These are phyloP conservation scores for Acrocephalus scirpaceus DNA, from an alignment of 2,797 vertebrate genomes.

Conservation along the genomic window DNA sequence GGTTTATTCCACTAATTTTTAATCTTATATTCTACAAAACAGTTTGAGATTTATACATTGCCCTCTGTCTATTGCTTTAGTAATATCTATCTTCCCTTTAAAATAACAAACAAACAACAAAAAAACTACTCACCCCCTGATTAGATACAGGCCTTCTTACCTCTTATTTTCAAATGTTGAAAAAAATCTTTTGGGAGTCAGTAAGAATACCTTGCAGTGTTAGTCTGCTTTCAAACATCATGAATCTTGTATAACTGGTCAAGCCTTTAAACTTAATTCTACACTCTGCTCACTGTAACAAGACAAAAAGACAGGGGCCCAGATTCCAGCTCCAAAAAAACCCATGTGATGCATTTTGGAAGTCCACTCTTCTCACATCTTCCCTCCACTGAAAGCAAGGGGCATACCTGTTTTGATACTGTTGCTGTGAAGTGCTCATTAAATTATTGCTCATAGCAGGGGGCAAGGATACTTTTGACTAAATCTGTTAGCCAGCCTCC, in stretches of 20 bases:
- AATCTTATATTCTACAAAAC: not conserved
- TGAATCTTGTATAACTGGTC: not conserved
- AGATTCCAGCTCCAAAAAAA: constrained; percentile 39
- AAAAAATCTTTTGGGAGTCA: not conserved
- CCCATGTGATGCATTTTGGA: not conserved
- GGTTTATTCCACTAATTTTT: not conserved
- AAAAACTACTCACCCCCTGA: fast-evolving
- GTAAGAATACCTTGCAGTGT: not conserved
- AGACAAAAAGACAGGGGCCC: not conserved
- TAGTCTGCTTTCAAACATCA: constrained; percentile 22
- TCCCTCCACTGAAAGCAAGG: constrained; percentile 35
- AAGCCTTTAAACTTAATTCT: constrained; percentile 14
- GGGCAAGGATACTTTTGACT: constrained; percentile 64
- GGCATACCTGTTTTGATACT: constrained; percentile 54
- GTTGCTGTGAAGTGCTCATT: constrained; percentile 68
- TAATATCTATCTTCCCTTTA: not conserved
- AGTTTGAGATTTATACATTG: not conserved
- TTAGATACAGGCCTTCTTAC: not conserved
- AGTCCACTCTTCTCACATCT: constrained; percentile 10
- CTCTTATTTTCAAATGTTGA: constrained; percentile 4
- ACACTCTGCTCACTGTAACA: not conserved
- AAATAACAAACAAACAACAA: not conserved
- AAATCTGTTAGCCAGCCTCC: constrained; percentile 74
- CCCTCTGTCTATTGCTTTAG: not conserved
- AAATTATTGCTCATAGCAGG: constrained; percentile 69